phyloP scores from a whole-genome alignment of 2,113 vertebrate species.

The Percopsis transmontana region DNA sequence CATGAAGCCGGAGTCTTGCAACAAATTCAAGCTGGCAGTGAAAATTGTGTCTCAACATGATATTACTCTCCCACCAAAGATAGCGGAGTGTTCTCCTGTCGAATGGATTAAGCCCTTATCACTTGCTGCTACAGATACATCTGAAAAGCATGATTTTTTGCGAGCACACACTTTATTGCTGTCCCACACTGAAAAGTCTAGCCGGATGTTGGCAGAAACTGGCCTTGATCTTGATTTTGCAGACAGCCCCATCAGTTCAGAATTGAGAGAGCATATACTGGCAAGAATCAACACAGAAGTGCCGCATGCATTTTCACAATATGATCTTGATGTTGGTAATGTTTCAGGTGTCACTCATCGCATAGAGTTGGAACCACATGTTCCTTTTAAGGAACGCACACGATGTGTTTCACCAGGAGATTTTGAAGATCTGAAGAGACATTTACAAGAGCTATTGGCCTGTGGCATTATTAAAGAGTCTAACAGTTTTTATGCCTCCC shows the following conservation, averaged over 20 bases:
- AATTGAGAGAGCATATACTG: conserved; percentile 6
- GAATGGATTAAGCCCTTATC: conserved; percentile 9
- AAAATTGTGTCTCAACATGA: conserved; percentile 9
- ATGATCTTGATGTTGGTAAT: conserved; percentile 27
- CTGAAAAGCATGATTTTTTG: background rate
- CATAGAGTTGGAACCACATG: conserved; percentile 12
- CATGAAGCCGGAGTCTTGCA: conserved; percentile 10
- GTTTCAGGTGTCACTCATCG: conserved; percentile 8
- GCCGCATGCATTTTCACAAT: background rate
- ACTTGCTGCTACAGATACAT: background rate
- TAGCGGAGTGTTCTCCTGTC: conserved; percentile 24
- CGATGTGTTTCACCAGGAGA: conserved; percentile 27
- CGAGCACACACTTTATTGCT: background rate
- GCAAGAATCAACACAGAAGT: conserved; percentile 8
- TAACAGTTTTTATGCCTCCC: conserved; percentile 28
- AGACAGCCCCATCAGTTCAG: conserved; percentile 4
- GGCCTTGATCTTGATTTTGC: background rate
- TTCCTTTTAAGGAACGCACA: conserved; percentile 32
- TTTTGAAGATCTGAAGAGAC: conserved; percentile 27
- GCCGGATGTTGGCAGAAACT: background rate
- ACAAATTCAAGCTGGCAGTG: conserved; percentile 6
- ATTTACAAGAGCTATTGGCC: conserved; percentile 24
- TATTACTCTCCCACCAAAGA: conserved; percentile 6
- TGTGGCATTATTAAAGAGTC: conserved; percentile 36
- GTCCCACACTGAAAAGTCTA: background rate